Conservation (phyloP, 64 coral and sea anemone genomes). For the Cladopsammia gracilis region DNA sequence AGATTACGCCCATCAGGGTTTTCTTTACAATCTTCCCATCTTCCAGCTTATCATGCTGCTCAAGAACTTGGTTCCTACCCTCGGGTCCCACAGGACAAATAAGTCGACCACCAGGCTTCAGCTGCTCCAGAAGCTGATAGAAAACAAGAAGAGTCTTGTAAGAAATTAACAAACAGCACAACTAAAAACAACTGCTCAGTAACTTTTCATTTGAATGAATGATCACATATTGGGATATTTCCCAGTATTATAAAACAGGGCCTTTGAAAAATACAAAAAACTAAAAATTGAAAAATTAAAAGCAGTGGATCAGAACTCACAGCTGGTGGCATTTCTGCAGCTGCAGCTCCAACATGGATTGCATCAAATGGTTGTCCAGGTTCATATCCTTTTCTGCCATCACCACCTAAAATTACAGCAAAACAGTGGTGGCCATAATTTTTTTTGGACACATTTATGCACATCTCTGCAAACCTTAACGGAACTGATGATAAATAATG, state of each 20-base stretch:
- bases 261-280: too few relatives aligned
- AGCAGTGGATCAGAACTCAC: conserved; percentile 40
- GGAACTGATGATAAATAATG: too few relatives aligned
- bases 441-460: too few relatives aligned
- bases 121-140: conserved; percentile 79
- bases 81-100: conserved; percentile 94
- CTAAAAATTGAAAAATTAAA: too few relatives aligned
- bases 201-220: too few relatives aligned
- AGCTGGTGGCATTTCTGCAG: conserved; percentile 80
- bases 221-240: too few relatives aligned
- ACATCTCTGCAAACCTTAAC: too few relatives aligned
- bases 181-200: too few relatives aligned
- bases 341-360: conserved; percentile 98
- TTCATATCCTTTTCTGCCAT: conserved; percentile 77
- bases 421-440: neutral
- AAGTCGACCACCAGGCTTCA: conserved; percentile 94
- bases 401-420: conserved; percentile 67
- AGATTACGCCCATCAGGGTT: conserved; percentile 91
- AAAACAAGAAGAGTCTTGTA: neutral
- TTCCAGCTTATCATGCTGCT: conserved; percentile 86
- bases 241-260: too few relatives aligned
- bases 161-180: neutral
- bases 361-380: conserved; percentile 92
- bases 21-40: conserved; percentile 82
- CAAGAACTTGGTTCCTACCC: conserved; percentile 81